Base-by-base conservation (phyloP, 2,888 invertebrate species). In the Dyspetes luteomarginatus region DNA sequence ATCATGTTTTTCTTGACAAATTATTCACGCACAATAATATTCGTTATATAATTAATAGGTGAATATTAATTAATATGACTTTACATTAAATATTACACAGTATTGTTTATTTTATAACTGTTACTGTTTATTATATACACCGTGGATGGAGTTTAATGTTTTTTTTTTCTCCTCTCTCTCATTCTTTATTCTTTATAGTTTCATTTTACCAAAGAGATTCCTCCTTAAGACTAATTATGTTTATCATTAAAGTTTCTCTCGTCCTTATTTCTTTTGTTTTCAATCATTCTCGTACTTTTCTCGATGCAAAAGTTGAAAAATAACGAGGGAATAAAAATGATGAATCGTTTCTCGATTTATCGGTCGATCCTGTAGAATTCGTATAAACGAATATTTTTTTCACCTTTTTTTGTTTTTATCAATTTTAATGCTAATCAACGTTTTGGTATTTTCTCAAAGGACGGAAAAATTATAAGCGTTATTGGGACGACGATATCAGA, bases 301-400 rank as follows among this genome's bases (percentile, higher is more conserved):
- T 85, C 76, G 73, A 86, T 88, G 88, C 84, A 89, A 89, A 89
- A 89, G 88, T 89, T 89, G 85, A 88, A 89, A 89, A 89, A 89
- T 88, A 88, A 86, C 87, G 84, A 84, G 84, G 69, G 69, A 58
- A 60, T 69, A 36, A 71, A 56, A 64, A 76, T 72, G 82, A 76
- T 65, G 72, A 43, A 75, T 50, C 22, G 56, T 30, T 60, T 67
- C 55, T 74, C 77, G 71, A 68, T 77, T 74, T 28, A 24, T 71
- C 24, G n/a, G 15, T 43, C n/a, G 24, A 7, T 55, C 22, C 60
- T 62, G 26, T 78, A 64, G 15, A 50, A 62, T 60, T 73, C 67
- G 64, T 36, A 36, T 22, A 60, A 36, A 62, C 36, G 62, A 72
- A 48, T 19, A 55, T 62, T 76, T 24, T 17, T 17, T 22, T 19